Base-by-base conservation (phyloP, 1,140 invertebrate genomes). In the Drosophila serrata region DNA sequence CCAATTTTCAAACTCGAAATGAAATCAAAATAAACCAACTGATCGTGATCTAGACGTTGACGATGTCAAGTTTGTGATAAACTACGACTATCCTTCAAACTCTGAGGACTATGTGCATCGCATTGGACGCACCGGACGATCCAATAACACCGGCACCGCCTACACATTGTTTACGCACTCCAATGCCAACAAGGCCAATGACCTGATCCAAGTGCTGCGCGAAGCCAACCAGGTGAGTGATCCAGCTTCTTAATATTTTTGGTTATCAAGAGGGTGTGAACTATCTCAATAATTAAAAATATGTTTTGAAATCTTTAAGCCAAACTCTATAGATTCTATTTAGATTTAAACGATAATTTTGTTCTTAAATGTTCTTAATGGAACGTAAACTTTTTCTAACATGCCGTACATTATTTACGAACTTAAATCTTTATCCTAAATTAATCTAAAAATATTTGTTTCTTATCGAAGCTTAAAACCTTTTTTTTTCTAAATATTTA, bases 71-170 rank as follows among this genome's bases (percentile, higher is more conserved):
- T 99, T 99, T 95, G 99, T 99, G 42, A 99, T 99, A 92, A 99
- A 99, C 95, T 99, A 97, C 95, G 99, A 99, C 94, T 99, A 99
- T 94, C 99, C 99, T 17, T 98, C 97, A 84, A 98, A 98, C 93
- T 99, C 98, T 40, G 99, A 99, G 94, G 99, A 99, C 94, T 99
- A 99, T 93, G 98, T 99, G 40, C 99, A 99, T 94, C 96, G 99
- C 68, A 99, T 99, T 93, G 99, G 99, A 58, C 96, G 99, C 90
- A 99, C 99, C 46, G 99, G 98, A 55, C 95, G 99, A 69, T 97
- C 97, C 42, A 96, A 98, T 82, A 98, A 92, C 69, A 98, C 97
- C 35, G 99, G 99, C 61, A 99, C 99, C 2, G 98, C 99, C 1
- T 99, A 99, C 93, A 99, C 99, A 15, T 98, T 99, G 93, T 99